A percentile compares a stretch with the other conserved stretches of the same genome.
phyloP scores from a whole-genome alignment of 2,888 invertebrate genomes.

The Macrophya annulata region DNA sequence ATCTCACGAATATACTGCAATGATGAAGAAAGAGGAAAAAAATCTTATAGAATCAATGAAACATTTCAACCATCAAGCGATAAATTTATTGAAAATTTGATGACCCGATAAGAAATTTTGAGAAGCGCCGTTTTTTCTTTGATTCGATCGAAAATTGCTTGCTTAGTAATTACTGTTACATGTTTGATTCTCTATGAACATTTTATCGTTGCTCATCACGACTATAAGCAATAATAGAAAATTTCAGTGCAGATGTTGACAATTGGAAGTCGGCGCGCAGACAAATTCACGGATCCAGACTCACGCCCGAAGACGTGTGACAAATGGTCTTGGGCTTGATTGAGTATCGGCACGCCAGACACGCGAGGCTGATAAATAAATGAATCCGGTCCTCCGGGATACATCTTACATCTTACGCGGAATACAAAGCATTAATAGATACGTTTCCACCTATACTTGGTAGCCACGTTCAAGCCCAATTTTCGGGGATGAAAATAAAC shows the following conservation, averaged over 20 bases:
- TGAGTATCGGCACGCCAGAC: slow-evolving; percentile 75
- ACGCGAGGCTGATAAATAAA: slow-evolving; percentile 71
- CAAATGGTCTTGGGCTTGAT: slow-evolving; percentile 75
- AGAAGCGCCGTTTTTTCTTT: too few species aligned
- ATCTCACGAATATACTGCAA: not conserved
- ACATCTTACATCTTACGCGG: slow-evolving; percentile 75
- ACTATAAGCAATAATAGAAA: not conserved
- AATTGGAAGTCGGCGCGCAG: slow-evolving; percentile 43
- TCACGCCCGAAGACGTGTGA: slow-evolving; percentile 65
- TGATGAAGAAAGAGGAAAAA: not conserved
- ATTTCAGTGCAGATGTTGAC: not conserved
- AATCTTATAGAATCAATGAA: not conserved
- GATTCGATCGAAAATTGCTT: too few species aligned
- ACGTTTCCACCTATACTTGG: slow-evolving; percentile 57
- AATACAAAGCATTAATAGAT: slow-evolving; percentile 78
- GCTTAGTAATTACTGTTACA: too few species aligned
- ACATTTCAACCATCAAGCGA: not conserved
- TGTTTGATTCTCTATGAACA: not conserved
- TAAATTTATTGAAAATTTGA: not conserved
- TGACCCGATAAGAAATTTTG: not conserved
- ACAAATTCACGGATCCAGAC: slow-evolving; percentile 32
- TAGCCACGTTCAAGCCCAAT: slow-evolving; percentile 23
- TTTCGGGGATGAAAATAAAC: slow-evolving; percentile 46
- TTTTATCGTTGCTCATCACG: not conserved
- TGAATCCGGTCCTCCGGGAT: slow-evolving; percentile 76